Evolutionary conservation across 1,140 invertebrate species (phyloP).

Genomic region (Lucilia sericata): DNA sequence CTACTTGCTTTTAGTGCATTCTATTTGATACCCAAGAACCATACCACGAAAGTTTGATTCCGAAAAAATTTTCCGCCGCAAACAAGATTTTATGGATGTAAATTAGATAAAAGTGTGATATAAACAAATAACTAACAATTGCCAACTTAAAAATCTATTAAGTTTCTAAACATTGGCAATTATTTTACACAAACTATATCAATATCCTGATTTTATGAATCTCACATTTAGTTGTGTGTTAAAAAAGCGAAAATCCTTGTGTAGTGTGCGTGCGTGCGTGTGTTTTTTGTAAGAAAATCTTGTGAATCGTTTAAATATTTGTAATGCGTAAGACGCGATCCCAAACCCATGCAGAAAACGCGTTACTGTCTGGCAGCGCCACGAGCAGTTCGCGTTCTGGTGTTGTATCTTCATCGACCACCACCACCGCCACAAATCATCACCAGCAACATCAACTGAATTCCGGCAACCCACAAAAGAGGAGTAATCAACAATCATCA

Average conservation of each 20-base stretch:
- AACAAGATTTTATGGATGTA: background rate
- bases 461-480: constrained; percentile 37
- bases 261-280: constrained; percentile 20
- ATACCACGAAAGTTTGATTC: background rate
- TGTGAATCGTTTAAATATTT: constrained; percentile 33
- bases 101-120: background rate
- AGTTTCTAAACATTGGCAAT: background rate
- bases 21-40: constrained; percentile 1
- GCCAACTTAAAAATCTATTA: background rate
- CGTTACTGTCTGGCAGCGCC: constrained; percentile 53
- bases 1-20: background rate
- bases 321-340: constrained; percentile 65
- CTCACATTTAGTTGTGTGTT: background rate
- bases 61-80: constrained; percentile 34
- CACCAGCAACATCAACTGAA: constrained; percentile 56
- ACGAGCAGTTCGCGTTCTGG: constrained; percentile 50
- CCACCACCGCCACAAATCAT: constrained; percentile 51
- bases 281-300: constrained; percentile 32
- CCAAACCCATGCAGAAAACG: constrained; percentile 66
- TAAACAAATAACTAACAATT: background rate
- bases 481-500: constrained; percentile 53
- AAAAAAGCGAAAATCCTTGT: background rate
- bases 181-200: background rate
- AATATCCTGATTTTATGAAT: background rate
- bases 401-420: constrained; percentile 47